Conservation (phyloP, 2,888 invertebrate genomes). For the Axea sp. region DNA sequence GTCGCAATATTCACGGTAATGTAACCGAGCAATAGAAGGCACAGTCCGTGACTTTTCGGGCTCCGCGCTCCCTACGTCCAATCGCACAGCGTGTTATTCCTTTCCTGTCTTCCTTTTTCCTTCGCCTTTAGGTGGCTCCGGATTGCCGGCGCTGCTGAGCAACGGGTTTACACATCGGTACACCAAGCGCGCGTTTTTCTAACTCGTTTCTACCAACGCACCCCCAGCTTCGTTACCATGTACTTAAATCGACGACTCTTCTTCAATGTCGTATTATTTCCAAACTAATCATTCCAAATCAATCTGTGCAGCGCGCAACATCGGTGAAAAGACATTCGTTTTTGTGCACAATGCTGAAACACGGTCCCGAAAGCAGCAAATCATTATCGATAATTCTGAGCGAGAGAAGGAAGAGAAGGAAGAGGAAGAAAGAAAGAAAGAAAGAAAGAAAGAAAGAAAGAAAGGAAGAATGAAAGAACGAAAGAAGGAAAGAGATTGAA, state of each 20-base stretch:
- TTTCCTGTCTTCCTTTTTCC: constrained; percentile 46
- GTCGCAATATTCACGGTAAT: constrained; percentile 53
- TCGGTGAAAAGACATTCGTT: constrained; percentile 18
- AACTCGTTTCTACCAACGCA: constrained; percentile 13
- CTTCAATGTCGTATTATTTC: too few relatives aligned
- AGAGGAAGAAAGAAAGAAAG: background rate
- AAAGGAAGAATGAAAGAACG: too few relatives aligned
- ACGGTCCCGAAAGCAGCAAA: constrained; percentile 6
- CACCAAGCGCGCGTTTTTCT: constrained; percentile 46
- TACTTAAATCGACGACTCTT: background rate
- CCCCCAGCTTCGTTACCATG: constrained; percentile 8
- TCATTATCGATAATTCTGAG: constrained; percentile 8
- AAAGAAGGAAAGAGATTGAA: too few relatives aligned
- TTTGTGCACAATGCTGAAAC: constrained; percentile 11
- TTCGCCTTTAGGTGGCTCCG: constrained; percentile 42
- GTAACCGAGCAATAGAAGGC: constrained; percentile 55
- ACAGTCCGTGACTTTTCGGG: constrained; percentile 53
- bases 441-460: background rate
- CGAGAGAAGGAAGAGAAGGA: background rate
- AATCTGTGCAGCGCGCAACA: constrained; percentile 8
- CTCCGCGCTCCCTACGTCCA: constrained; percentile 47
- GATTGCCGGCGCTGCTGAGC: constrained; percentile 39
- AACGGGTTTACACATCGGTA: constrained; percentile 52
- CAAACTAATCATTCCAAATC: too few relatives aligned
- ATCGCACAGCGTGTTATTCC: constrained; percentile 49